These are phyloP conservation scores for Lindbergichthys nudifrons DNA, from an alignment of 2,797 vertebrate species.

Conservation along the genomic window DNA sequence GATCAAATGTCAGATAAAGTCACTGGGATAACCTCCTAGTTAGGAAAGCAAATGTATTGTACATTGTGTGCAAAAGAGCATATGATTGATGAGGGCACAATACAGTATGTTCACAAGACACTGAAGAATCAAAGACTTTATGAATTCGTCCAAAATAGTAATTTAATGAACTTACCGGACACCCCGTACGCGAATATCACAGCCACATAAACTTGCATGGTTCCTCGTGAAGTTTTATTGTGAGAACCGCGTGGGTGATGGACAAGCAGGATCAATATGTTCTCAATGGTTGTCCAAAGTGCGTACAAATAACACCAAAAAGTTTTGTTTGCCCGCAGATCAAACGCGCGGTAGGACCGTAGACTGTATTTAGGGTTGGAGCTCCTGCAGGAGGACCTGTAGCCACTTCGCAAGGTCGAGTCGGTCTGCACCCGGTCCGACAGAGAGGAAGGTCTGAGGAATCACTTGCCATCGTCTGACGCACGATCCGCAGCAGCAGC, in stretches of 20 bases:
- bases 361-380: no score
- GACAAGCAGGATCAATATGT: not conserved
- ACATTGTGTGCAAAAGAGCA: not conserved
- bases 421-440: conserved; percentile 22
- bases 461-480: conserved; percentile 48
- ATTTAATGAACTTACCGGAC: conserved; percentile 68
- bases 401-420: conserved; percentile 4
- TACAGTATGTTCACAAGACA: not conserved
- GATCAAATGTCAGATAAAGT: not conserved
- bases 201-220: conserved; percentile 69
- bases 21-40: not conserved
- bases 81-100: not conserved
- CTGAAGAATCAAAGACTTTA: not conserved
- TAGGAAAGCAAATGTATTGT: not conserved
- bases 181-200: conserved; percentile 64
- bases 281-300: not conserved
- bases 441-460: not conserved
- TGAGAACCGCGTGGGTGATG: not conserved
- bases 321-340: conserved; percentile 27
- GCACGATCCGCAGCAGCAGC: conserved; percentile 27
- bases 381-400: not conserved
- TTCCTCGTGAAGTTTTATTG: conserved; percentile 6
- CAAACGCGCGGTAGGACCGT: no score
- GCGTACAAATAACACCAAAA: conserved; percentile 35
- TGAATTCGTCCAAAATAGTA: not conserved